phyloP scores from a whole-genome alignment of 1,140 invertebrate genomes.

The Frieseomelitta varia region DNA sequence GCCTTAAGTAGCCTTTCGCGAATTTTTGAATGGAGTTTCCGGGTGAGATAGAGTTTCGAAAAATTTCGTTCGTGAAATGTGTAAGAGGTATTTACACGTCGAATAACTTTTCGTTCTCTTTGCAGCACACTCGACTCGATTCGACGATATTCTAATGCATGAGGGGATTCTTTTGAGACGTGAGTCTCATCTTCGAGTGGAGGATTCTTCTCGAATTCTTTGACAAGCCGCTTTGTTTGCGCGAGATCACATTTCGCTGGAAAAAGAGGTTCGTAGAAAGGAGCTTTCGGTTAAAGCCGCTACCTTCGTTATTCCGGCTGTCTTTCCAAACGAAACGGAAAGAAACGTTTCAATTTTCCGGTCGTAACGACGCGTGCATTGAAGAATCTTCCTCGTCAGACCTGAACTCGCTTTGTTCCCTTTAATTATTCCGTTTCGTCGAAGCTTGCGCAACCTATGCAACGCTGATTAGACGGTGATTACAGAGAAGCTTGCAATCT shows the following conservation, averaged over 20 bases:
- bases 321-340: not conserved
- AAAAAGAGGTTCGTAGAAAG: not conserved
- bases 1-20: not conserved
- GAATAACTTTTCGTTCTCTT: not conserved
- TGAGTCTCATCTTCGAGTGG: not conserved
- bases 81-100: not conserved
- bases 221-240: not conserved
- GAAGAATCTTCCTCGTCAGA: not conserved
- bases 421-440: conserved; percentile 23
- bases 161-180: not conserved
- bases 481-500: not conserved
- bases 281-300: not conserved
- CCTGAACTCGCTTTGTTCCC: not conserved
- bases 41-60: not conserved
- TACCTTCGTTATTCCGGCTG: conserved; percentile 1
- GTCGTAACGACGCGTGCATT: too few species aligned
- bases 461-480: conserved; percentile 21
- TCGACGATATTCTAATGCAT: not conserved
- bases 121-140: not conserved
- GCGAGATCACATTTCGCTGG: not conserved
- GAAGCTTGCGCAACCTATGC: not conserved
- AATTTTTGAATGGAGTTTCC: not conserved
- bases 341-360: conserved; percentile 17
- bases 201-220: not conserved
- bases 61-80: not conserved